Evolutionary conservation across 2,888 invertebrate genomes (phyloP).

Genomic region (Tetragnatha montana): DNA sequence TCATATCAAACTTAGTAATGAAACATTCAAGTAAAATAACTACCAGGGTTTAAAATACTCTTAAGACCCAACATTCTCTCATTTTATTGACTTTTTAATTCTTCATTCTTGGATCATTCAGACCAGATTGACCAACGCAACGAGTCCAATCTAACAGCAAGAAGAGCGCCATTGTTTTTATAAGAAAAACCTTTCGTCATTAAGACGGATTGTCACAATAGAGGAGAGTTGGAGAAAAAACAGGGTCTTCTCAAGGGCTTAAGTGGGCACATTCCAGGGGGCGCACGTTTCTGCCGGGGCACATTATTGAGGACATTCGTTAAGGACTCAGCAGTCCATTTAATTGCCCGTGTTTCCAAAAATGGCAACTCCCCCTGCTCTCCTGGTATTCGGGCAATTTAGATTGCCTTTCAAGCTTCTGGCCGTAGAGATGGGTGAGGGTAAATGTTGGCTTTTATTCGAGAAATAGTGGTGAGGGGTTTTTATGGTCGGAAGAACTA

Average conservation of each 20-base stretch:
- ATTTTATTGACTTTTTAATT: no score
- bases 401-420: background rate
- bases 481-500: background rate
- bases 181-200: background rate
- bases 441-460: background rate
- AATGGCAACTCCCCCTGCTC: background rate
- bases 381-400: background rate
- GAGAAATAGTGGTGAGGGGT: background rate
- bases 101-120: no score
- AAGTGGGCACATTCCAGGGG: constrained; percentile 34
- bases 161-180: background rate
- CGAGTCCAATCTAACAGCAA: background rate
- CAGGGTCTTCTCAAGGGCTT: background rate
- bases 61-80: no score
- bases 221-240: background rate
- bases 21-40: no score
- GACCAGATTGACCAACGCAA: background rate
- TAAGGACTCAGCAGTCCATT: background rate
- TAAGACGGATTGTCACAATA: background rate
- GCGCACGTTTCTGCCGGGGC: constrained; percentile 4
- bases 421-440: background rate
- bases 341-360: constrained; percentile 3
- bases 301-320: constrained; percentile 26
- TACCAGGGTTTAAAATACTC: no score
- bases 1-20: no score